Base-by-base conservation (phyloP, 1,140 invertebrate genomes). In the Homalodisca vitripennis region DNA sequence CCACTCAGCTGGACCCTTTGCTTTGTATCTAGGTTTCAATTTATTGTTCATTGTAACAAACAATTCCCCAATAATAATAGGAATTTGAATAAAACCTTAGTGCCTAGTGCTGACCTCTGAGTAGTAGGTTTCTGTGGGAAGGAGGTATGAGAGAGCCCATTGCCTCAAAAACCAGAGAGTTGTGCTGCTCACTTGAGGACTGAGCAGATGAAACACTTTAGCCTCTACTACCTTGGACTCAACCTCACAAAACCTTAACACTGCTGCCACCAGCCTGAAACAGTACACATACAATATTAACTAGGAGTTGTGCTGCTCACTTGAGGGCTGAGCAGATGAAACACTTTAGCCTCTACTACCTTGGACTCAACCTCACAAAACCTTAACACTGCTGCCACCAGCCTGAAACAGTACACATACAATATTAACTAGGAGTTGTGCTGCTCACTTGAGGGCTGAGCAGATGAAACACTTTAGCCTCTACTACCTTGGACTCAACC, bases 381-480 rank as follows among this genome's bases (percentile, higher is more conserved):
- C 31, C 87, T 80, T 72, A 92, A 85, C 14, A 93, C 81, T 66
- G 84, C 82, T 2, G 86, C 82, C 32, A 90, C 84, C 30, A 92
- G 78, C 67, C 89, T 84, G 74, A 31, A 78, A 74, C 64, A 47
- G 26, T 10, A 6, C 34, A 41, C 34, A 41, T 17, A 41, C 34
- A n/a, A n/a, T n/a, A n/a, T n/a, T n/a, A n/a, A n/a, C n/a, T n/a
- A n/a, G n/a, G 87, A 26, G 91, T 81, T 0, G 87, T 90, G 34
- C 86, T 87, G 3, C 88, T 87, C 0, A 96, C 84, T 80, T 94
- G 90, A 0, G 93, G 93, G 80, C 92, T 94, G 20, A 94, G 78
- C 71, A 88, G 81, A 69, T 84, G 81, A 0, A 81, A 79, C 32
- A 89, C 77, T 74, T 87, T 86, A 1, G 84, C 84, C 32, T 85